Base-by-base conservation (phyloP, 2,113 vertebrate species). In the Brachyhypopomus occidentalis region DNA sequence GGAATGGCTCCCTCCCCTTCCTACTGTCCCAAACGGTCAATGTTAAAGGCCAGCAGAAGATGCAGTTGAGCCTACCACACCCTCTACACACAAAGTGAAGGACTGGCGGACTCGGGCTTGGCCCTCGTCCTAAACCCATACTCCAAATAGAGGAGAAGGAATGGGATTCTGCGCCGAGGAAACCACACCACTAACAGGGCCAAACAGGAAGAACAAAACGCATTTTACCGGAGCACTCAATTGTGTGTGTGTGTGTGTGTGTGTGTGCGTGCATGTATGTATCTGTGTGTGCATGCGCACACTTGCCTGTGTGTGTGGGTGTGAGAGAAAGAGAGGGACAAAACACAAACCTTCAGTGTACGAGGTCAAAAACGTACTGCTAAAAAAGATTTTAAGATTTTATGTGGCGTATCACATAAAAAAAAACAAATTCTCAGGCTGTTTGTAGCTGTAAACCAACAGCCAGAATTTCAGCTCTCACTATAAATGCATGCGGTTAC, bases 131-230 rank as follows among this genome's bases (percentile, higher is more conserved):
- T 83, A 83, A 84, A 89, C 87, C 89, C 87, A 87, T 73, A 85
- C 86, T 88, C 86, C 55, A 77, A 89, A 88, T 84, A 91, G 85
- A 90, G 86, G 87, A 90, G 85, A 83, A 88, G 88, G 87, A 86
- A 88, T 88, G 85, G 87, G 90, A 84, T 84, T 86, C 85, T 90
- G 89, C 41, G 48, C 80, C 89, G 88, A 87, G 90, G 90, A 91
- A 92, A 90, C 77, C 85, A 72, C 84, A 78, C 84, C 77, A 83
- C 66, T 84, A 85, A 86, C 79, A 75, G 87, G 85, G 88, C 92
- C 76, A 90, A 88, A 86, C 64, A 64, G 77, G 72, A 88, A 85
- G 86, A 85, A 75, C 85, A 64, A 77, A 87, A 90, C 56, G 27
- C 67, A 69, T 89, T 41, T 76, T 30, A 66, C 75, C 2, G 55